Evolutionary conservation across 2,113 vertebrate genomes (phyloP), one percentile per base, ranked within the genome.

Genomic region (Daphoenositta chrysoptera): DNA sequence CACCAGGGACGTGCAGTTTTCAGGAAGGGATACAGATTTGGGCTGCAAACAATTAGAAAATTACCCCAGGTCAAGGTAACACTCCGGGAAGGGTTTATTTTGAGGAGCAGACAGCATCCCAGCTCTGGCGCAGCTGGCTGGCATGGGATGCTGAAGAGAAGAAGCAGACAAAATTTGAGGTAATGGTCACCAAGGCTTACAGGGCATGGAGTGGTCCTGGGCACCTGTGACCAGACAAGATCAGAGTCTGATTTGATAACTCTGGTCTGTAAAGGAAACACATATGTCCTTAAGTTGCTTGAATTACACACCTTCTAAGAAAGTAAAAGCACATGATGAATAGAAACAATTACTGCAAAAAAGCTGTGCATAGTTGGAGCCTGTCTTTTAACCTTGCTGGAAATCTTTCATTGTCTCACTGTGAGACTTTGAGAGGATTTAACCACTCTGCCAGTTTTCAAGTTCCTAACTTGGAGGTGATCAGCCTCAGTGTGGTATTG

Each of bases 141-240:
- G 27, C 5, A 1, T 28, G 15, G 33, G 13, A 61, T 10, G 12
- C 37, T 48, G n/a, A 84, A 68, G 31, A 68, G 28, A 44, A 39
- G 8, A 53, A 57, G 37, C 6, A 64, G 53, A 23, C 3, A 58
- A 23, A 37, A 27, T 27, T 33, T 51, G 37, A 60, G 27, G 4
- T 37, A 75, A 75, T 15, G 15, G 10, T 30, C 30, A 51, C 21
- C 30, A 65, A 50, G 77, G 26, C 13, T 40, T 39, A n/a, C 6
- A 57, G 26, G 12, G 22, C 2, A 3, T 1, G 0, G 21, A 54
- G 19, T 0, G 1, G 9, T 48, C 26, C 44, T 57, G 10, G 8
- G 10, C 1, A 1, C 7, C 15, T n/a, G 28, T 37, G 20, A 5
- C 13, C 51, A 20, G 11, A 22, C 19, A 60, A 68, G 44, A 58